Conservation (phyloP, 2,888 invertebrate species). For the Rhynchonema sp. region DNA sequence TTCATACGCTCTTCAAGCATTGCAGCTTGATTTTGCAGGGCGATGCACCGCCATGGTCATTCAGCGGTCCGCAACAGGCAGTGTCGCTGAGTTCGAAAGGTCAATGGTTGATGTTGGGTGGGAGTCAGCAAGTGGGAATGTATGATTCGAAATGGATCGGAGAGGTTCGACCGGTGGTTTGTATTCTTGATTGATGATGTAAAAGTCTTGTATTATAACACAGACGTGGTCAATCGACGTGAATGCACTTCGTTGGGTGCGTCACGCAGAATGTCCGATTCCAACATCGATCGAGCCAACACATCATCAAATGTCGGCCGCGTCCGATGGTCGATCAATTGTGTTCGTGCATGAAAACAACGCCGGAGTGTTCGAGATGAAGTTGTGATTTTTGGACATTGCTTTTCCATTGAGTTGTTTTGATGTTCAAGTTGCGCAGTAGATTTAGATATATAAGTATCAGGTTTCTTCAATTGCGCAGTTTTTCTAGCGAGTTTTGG, state of each 20-base stretch:
- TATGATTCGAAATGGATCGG: background rate
- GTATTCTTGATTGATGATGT: too few relatives aligned
- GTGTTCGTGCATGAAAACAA: background rate
- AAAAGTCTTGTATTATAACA: background rate
- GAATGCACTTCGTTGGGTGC: background rate
- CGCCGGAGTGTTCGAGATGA: background rate
- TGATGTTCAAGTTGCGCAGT: too few relatives aligned
- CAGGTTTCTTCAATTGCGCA: too few relatives aligned
- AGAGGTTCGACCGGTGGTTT: background rate
- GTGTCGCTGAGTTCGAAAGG: background rate
- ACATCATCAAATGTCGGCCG: background rate
- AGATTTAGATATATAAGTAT: too few relatives aligned
- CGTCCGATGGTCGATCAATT: background rate
- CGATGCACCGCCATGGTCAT: background rate
- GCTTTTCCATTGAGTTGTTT: too few relatives aligned
- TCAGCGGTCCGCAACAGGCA: background rate
- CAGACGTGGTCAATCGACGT: background rate
- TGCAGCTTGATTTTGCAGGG: too few relatives aligned
- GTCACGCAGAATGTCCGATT: too few relatives aligned
- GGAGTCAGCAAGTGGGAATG: background rate
- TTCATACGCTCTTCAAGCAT: too few relatives aligned
- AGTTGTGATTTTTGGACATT: too few relatives aligned
- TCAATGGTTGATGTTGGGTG: background rate
- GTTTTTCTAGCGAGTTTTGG: too few relatives aligned
- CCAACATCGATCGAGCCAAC: too few relatives aligned